Evolutionary conservation across 2,797 vertebrate species (phyloP), one percentile per base, ranked within the genome.

Genomic region (Lithobates sylvaticus): DNA sequence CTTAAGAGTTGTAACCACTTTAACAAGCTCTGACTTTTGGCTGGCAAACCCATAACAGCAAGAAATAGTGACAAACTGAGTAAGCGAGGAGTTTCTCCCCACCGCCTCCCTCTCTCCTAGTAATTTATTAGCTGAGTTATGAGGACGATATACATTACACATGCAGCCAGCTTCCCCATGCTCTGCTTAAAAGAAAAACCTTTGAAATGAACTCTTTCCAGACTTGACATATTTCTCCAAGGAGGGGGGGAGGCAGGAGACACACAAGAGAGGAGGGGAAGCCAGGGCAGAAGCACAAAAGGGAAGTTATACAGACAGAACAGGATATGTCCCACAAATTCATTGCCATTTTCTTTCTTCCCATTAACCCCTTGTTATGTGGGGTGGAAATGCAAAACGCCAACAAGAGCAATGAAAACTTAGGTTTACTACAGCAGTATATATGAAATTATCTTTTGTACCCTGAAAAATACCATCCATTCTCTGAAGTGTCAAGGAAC

Each of bases 91-190:
- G 74, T 34, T 75, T 54, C 67, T 47, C 70, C 71, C 76, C 73
- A 23, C 21, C 74, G 34, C 68, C 50, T 58, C 81, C 42, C 69
- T 39, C 78, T 26, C 75, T 42, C 36, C 54, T 36, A 74, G 86
- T 79, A 84, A 87, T 87, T 83, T 87, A 87, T 84, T 83, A 83
- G 80, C 85, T 58, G 75, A 78, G 74, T 87, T 87, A 83, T 83
- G 80, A 87, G 85, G 74, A 64, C 71, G 29, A 86, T 87, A 83
- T 78, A 83, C 85, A 83, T 87, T 87, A 87, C 85, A 78, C 81
- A 87, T 86, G 68, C 79, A 86, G 74, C 85, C 42, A 82, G 77
- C 85, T 77, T 86, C 85, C 79, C 74, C 54, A 50, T 83, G 39
- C 85, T 81, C 44, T 81, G 84, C 72, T 76, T 29, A 81, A 83